A percentile compares a stretch with the other conserved stretches of the same genome.
Conservation (phyloP, 2,888 invertebrate species). For the Clitarchus hookeri region DNA sequence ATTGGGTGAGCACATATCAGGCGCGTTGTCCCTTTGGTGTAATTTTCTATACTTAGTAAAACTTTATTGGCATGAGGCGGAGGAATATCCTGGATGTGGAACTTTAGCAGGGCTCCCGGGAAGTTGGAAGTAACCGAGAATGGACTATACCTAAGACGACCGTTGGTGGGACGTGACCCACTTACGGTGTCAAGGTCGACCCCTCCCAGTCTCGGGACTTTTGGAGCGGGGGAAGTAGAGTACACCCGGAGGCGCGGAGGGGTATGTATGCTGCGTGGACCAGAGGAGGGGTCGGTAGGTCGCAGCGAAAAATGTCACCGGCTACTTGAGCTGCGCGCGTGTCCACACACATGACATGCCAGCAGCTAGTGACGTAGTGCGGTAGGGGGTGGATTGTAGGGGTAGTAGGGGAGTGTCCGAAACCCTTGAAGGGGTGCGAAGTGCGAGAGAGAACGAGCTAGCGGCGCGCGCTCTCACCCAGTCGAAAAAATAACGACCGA, state of each 20-base stretch:
- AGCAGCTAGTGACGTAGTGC: not conserved
- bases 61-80: no score
- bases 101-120: no score
- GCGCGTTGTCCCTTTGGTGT: no score
- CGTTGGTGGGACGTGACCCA: not conserved
- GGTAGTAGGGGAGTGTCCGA: slow-evolving; percentile 1
- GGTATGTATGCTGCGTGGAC: not conserved
- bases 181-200: not conserved
- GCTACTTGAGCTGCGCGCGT: not conserved
- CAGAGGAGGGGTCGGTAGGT: not conserved
- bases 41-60: no score
- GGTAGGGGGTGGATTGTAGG: not conserved
- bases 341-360: not conserved
- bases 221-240: no score
- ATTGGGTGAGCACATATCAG: no score
- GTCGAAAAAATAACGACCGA: not conserved
- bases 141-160: no score
- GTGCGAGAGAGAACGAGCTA: not conserved
- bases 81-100: no score
- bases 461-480: not conserved
- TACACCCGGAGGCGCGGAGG: not conserved
- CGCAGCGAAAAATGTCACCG: not conserved
- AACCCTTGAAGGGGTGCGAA: not conserved
- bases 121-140: no score
- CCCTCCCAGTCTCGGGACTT: not conserved